Conservation (phyloP, 2,113 vertebrate species). For the Buteo buteo region DNA sequence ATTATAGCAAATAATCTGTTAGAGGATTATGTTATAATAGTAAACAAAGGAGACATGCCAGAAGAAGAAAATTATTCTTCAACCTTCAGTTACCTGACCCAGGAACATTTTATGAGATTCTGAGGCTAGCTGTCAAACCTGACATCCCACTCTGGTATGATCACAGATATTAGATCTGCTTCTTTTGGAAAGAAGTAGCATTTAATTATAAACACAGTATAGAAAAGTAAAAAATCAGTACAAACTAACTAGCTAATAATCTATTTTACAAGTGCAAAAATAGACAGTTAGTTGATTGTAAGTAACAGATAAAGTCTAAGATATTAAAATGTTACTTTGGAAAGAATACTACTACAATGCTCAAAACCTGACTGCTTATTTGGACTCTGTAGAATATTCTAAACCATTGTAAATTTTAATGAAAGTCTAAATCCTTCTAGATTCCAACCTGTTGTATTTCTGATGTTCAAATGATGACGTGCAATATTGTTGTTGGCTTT, state of each 20-base stretch:
- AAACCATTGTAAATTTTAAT: not conserved
- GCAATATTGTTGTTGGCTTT: not conserved
- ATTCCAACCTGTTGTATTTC: not conserved
- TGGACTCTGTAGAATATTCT: not conserved
- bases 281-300: not conserved
- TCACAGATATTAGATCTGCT: not conserved
- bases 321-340: not conserved
- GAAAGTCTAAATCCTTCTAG: not conserved
- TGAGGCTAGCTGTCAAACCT: not conserved
- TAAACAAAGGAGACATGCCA: not conserved
- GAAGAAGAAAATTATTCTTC: not conserved
- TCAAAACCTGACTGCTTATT: not conserved
- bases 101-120: not conserved
- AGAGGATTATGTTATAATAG: not conserved
- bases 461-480: not conserved
- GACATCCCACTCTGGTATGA: not conserved
- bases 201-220: not conserved
- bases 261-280: not conserved
- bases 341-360: not conserved
- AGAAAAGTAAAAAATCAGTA: not conserved
- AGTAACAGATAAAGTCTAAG: not conserved
- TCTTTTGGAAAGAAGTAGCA: not conserved
- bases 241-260: not conserved
- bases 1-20: not conserved
- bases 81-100: not conserved